phyloP scores from a whole-genome alignment of 2,797 vertebrate genomes.

The Premnoplex brunnescens region DNA sequence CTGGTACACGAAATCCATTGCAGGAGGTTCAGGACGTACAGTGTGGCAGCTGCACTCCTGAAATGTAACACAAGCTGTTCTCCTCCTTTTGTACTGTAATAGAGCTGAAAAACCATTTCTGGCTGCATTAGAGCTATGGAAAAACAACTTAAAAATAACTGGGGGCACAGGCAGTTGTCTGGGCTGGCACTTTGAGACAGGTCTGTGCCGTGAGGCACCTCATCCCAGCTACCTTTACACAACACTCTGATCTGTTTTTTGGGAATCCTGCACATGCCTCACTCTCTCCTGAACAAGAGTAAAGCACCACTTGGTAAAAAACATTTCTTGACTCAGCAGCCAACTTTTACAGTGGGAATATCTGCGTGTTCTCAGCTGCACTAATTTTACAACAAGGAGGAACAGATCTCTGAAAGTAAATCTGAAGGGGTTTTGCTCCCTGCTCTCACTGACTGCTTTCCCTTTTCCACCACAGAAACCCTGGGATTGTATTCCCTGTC shows the following conservation, averaged over 20 bases:
- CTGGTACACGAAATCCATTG: fast-evolving
- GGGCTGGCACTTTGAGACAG: background rate
- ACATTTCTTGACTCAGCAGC: background rate
- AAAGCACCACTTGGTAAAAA: background rate
- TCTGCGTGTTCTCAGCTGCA: background rate
- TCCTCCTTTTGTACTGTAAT: background rate
- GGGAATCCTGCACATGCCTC: background rate
- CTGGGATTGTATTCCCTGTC: background rate
- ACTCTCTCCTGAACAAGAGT: background rate
- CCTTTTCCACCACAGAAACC: background rate
- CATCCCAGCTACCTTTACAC: background rate
- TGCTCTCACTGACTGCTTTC: background rate
- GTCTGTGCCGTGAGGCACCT: background rate
- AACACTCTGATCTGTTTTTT: background rate
- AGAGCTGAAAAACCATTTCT: background rate
- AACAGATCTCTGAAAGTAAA: background rate
- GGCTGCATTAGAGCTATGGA: background rate
- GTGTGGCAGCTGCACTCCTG: background rate
- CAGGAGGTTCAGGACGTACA: fast-evolving
- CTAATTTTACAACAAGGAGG: background rate
- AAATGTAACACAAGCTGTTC: background rate
- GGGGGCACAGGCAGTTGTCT: background rate
- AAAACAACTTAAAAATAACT: background rate
- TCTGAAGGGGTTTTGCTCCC: background rate
- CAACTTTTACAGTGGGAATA: background rate